phyloP scores from a whole-genome alignment of 2,797 vertebrate species.

The Diceros bicornis region DNA sequence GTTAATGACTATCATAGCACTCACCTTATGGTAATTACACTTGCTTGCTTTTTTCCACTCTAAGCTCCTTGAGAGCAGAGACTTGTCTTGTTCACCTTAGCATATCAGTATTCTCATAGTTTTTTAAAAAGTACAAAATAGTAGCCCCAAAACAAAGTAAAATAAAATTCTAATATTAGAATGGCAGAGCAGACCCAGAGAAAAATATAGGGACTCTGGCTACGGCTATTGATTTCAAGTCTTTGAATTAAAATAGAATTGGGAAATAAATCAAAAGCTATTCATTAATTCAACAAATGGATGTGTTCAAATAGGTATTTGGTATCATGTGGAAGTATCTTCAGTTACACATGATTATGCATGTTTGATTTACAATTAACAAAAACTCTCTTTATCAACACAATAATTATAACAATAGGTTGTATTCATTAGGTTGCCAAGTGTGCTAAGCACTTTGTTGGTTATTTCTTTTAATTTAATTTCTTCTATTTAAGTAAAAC shows the following conservation, averaged over 20 bases:
- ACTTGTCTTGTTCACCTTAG: constrained; percentile 9
- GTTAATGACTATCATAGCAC: background rate
- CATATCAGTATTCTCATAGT: background rate
- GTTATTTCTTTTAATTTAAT: constrained; percentile 43
- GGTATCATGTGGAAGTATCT: background rate
- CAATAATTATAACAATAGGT: constrained; percentile 42
- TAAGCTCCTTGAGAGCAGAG: constrained; percentile 12
- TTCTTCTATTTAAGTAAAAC: constrained; percentile 55
- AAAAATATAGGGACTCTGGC: background rate
- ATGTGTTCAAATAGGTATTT: constrained; percentile 6
- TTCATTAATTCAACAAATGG: constrained; percentile 50
- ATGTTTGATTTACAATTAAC: constrained; percentile 35
- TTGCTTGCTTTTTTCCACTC: background rate
- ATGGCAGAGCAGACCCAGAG: background rate
- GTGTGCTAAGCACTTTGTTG: background rate
- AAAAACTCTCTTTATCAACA: background rate
- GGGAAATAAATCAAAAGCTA: constrained; percentile 38
- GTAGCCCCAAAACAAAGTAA: constrained; percentile 30
- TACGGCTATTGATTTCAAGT: background rate
- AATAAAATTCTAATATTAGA: background rate
- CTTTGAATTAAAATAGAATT: constrained; percentile 58
- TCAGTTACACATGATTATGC: background rate
- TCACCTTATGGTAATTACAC: background rate
- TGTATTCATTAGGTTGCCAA: constrained; percentile 51
- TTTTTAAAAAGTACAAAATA: background rate